A percentile compares a stretch with the other conserved stretches of the same genome.
Conservation (phyloP, 2,797 vertebrate species). For the Sibirionetta formosa region DNA sequence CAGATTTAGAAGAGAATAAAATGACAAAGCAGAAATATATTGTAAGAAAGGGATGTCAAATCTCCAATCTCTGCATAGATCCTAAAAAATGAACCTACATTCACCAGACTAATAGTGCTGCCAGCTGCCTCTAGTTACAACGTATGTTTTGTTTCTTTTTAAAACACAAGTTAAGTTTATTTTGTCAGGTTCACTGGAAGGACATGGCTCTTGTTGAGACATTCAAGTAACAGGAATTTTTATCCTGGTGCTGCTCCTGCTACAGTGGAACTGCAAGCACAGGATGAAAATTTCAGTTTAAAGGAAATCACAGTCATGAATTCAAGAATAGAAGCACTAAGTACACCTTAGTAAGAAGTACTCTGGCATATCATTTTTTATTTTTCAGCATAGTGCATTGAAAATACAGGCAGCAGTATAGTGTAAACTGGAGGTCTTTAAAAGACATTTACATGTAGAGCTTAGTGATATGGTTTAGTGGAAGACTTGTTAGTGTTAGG, state of each 20-base stretch:
- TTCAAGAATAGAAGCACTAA: neutral
- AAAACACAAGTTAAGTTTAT: neutral
- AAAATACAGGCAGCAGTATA: neutral
- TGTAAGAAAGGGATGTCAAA: neutral
- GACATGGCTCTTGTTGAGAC: neutral
- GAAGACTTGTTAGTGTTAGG: too few relatives aligned
- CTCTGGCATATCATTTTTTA: fast-evolving
- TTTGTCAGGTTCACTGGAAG: slow-evolving; percentile 10
- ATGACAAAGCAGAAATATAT: neutral
- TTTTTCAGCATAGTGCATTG: neutral
- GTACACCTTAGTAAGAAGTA: neutral
- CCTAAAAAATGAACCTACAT: neutral
- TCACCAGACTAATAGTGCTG: neutral
- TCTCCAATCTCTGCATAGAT: neutral
- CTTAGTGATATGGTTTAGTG: too few relatives aligned
- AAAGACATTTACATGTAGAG: too few relatives aligned
- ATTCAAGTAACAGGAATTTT: neutral
- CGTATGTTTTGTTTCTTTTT: neutral
- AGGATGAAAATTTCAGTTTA: neutral
- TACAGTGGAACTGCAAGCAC: neutral
- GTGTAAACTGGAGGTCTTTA: neutral
- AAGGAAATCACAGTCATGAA: neutral
- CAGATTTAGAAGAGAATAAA: neutral
- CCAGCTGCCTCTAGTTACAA: neutral
- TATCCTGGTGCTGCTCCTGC: neutral